Evolutionary conservation across 1,140 invertebrate species (phyloP).

Genomic region (Phymorhynchus buccinoides): DNA sequence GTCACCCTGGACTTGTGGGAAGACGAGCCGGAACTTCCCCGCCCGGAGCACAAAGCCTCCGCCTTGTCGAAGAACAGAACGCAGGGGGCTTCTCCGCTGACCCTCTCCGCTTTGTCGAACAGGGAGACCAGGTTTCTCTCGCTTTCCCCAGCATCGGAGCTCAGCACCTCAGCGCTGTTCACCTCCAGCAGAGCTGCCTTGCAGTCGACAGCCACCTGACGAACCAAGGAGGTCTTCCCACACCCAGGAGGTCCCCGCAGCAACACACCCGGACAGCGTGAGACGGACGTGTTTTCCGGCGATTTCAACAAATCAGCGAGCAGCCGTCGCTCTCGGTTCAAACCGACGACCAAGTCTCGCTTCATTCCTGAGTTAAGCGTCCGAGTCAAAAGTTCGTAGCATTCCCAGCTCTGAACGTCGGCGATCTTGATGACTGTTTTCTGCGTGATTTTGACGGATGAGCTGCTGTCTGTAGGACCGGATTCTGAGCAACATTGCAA

Average conservation of each 20-base stretch:
- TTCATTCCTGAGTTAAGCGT: background rate
- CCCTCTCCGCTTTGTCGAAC: slow-evolving; percentile 56
- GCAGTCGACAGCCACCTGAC: slow-evolving; percentile 52
- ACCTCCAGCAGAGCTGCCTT: slow-evolving; percentile 58
- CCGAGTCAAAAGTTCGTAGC: slow-evolving; percentile 45
- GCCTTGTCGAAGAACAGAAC: slow-evolving; percentile 71
- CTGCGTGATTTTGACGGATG: slow-evolving; percentile 43
- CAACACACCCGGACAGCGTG: slow-evolving; percentile 61
- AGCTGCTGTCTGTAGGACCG: background rate
- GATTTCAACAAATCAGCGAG: slow-evolving; percentile 58
- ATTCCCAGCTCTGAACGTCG: slow-evolving; percentile 57
- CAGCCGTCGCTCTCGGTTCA: slow-evolving; percentile 48
- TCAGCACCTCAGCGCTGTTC: slow-evolving; percentile 66
- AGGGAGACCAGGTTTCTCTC: slow-evolving; percentile 59
- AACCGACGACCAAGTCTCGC: slow-evolving; percentile 53
- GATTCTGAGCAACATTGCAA: slow-evolving; percentile 24
- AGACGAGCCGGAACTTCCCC: slow-evolving; percentile 38
- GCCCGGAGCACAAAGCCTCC: slow-evolving; percentile 63
- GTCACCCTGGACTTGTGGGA: slow-evolving; percentile 48
- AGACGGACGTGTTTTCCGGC: slow-evolving; percentile 45
- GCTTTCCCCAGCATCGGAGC: slow-evolving; percentile 63
- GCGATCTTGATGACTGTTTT: slow-evolving; percentile 48
- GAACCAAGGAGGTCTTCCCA: slow-evolving; percentile 68
- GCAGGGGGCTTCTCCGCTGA: slow-evolving; percentile 63
- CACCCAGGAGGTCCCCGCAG: slow-evolving; percentile 68